Base-by-base conservation (phyloP, 2,797 vertebrate species). In the Alosa sapidissima region DNA sequence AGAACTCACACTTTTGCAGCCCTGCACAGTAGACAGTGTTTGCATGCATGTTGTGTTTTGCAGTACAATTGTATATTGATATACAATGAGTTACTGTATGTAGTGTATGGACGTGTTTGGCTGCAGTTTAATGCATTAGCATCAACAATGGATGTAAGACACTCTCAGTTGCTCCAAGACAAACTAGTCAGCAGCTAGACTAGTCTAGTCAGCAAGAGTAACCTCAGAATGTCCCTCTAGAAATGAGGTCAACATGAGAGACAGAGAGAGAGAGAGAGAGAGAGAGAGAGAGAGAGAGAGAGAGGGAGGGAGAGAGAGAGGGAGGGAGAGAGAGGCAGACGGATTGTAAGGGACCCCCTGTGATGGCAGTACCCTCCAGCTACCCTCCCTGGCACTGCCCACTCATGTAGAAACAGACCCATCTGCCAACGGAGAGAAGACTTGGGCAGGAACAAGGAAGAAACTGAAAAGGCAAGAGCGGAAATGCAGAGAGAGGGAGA, bases 221-320 rank as follows among this genome's bases (percentile, higher is more conserved):
- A 91, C 89, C 90, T 87, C 84, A 85, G 81, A 58, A 84, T 92
- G 82, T 85, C 88, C 89, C 28, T 6, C 36, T n/a, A 82, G 89
- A 93, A 94, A 93, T 87, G 91, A 95, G 94, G 93, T 94, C 93
- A 94, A 88, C 89, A 84, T 52, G 88, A 89, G 89, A 58, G n/a
- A 55, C 49, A 21, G 21, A 75, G 11, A 81, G 54, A 49, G 33
- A 47, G 78, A 62, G 45, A 49, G 55, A 62, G 72, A 60, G 83
- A 52, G 52, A 52, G 72, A 28, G 5, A 47, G 75, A 33, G 41
- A 81, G 78, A 48, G 72, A 81, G 36, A 21, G 13, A 45, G 75
- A 36, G 36, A 51, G 21, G 81, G 75, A 51, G 24, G 36, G 47
- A 41, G 28, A 81, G 72, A 60, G 75, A 62, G 36, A 14, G 19